phyloP scores from a whole-genome alignment of 2,797 vertebrate species.

The Diceros bicornis region DNA sequence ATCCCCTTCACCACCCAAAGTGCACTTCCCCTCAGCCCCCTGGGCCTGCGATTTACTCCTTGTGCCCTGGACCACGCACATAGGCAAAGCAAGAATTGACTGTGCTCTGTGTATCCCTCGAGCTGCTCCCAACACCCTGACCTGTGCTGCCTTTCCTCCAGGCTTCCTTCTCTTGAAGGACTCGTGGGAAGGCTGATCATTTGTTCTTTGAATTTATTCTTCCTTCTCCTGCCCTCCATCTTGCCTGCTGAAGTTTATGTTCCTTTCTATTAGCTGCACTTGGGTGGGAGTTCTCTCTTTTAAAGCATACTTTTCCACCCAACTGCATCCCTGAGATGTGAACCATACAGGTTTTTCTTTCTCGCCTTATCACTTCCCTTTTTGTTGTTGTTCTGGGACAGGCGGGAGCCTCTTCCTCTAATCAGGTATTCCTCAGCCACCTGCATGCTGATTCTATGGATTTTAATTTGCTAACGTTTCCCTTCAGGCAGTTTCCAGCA shows the following conservation, averaged over 20 bases:
- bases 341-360: constrained; percentile 75
- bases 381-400: constrained; percentile 62
- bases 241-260: constrained; percentile 84
- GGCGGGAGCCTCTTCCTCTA: constrained; percentile 17
- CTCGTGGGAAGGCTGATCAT: background rate
- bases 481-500: constrained; percentile 83
- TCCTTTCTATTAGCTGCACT: constrained; percentile 85
- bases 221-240: constrained; percentile 84
- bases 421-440: constrained; percentile 78
- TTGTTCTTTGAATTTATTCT: constrained; percentile 86
- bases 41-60: constrained; percentile 42
- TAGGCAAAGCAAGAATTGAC: background rate
- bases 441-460: constrained; percentile 74
- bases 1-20: background rate
- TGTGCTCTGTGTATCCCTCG: background rate
- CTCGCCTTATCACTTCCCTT: constrained; percentile 31
- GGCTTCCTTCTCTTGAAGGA: constrained; percentile 22
- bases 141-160: background rate
- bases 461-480: constrained; percentile 84
- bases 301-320: constrained; percentile 84
- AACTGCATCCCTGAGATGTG: constrained; percentile 78
- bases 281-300: constrained; percentile 81
- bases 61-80: constrained; percentile 24
- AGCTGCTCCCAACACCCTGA: background rate
- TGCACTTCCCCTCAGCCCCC: background rate